Conservation (phyloP, 2,888 invertebrate species). For the Philhelius pedissequus region DNA sequence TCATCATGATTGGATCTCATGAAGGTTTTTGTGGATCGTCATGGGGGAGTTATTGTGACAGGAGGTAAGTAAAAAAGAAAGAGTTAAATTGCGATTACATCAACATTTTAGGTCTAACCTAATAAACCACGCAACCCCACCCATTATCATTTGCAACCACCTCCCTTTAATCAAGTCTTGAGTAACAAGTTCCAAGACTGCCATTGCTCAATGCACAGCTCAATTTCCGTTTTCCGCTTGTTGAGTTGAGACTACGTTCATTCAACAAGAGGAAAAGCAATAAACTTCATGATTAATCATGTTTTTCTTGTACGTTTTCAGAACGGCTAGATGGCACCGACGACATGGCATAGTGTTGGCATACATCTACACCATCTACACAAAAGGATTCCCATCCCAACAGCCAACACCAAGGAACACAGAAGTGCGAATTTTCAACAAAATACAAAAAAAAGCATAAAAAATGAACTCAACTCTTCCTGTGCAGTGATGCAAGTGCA, state of each 20-base stretch:
- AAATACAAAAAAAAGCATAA: constrained; percentile 18
- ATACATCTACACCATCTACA: not conserved
- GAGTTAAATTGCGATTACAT: too few species aligned
- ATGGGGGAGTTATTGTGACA: too few species aligned
- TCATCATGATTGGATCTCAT: too few species aligned
- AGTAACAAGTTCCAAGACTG: constrained; percentile 30
- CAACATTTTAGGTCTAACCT: too few species aligned
- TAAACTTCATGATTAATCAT: constrained; percentile 67
- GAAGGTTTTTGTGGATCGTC: too few species aligned
- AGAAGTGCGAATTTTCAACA: constrained; percentile 44
- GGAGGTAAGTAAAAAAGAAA: too few species aligned
- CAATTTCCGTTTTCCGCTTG: constrained; percentile 27
- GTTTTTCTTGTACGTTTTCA: constrained; percentile 30
- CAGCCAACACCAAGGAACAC: not conserved
- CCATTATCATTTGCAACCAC: not conserved
- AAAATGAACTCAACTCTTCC: constrained; percentile 3
- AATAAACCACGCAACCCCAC: not conserved
- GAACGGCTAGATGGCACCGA: not conserved
- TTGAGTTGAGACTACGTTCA: not conserved
- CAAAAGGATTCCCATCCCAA: constrained; percentile 24
- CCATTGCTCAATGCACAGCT: constrained; percentile 35
- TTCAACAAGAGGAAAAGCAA: constrained; percentile 42
- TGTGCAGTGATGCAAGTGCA: constrained; percentile 37
- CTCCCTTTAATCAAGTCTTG: not conserved
- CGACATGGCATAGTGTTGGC: not conserved